phyloP scores from a whole-genome alignment of 2,888 invertebrate genomes.

The Troides helena region DNA sequence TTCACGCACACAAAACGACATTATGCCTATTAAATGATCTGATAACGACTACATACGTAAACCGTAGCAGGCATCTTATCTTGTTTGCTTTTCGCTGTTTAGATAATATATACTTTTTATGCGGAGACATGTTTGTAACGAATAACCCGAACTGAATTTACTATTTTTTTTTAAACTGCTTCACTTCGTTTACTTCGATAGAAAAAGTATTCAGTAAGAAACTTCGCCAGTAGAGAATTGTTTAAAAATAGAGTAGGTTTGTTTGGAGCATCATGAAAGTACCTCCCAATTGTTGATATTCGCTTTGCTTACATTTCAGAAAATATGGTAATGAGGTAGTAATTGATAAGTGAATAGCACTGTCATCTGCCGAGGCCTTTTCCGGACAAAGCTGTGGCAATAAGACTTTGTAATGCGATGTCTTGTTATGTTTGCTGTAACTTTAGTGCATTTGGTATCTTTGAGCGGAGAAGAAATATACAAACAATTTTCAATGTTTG shows the following conservation, averaged over 20 bases:
- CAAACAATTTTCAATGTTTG: slow-evolving; percentile 24
- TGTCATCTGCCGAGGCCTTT: slow-evolving; percentile 32
- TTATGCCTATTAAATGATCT: slow-evolving; percentile 50
- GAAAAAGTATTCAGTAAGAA: slow-evolving; percentile 21
- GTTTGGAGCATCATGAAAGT: slow-evolving; percentile 29
- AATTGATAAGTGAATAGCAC: slow-evolving; percentile 46
- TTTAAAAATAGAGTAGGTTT: slow-evolving; percentile 31
- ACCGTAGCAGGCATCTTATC: slow-evolving; percentile 53
- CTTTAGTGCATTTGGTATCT: slow-evolving; percentile 11
- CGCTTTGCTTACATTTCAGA: slow-evolving; percentile 34
- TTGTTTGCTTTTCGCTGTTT: slow-evolving; percentile 56
- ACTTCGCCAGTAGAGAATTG: slow-evolving; percentile 24
- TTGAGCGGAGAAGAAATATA: slow-evolving; percentile 12
- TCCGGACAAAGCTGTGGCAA: slow-evolving; percentile 15
- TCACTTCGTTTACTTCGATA: slow-evolving; percentile 7
- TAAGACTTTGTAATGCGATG: slow-evolving; percentile 15
- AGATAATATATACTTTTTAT: slow-evolving; percentile 36
- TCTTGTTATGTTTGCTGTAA: slow-evolving; percentile 18
- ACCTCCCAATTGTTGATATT: slow-evolving; percentile 31
- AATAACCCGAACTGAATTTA: slow-evolving; percentile 2
- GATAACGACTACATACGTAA: slow-evolving; percentile 57
- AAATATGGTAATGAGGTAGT: slow-evolving; percentile 46
- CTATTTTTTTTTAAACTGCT: not conserved
- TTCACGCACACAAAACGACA: slow-evolving; percentile 53
- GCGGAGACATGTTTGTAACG: slow-evolving; percentile 31